Evolutionary conservation across 2,797 vertebrate genomes (phyloP).

Genomic region (Babyrousa celebensis): DNA sequence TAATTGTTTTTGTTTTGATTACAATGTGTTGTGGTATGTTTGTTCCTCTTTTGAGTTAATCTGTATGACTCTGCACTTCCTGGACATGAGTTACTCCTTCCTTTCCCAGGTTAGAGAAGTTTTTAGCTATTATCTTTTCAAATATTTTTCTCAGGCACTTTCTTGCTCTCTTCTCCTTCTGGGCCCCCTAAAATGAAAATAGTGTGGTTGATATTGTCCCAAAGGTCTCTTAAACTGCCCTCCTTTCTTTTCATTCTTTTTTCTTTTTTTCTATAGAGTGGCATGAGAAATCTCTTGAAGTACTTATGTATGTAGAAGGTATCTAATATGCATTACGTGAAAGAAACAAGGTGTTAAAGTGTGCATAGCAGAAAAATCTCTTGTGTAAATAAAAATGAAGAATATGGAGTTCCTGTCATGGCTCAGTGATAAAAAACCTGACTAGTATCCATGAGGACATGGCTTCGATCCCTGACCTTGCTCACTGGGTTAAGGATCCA

Average conservation of each 20-base stretch:
- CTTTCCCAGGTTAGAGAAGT: not conserved
- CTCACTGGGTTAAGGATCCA: no score
- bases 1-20: not conserved
- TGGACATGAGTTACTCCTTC: not conserved
- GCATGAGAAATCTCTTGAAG: not conserved
- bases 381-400: not conserved
- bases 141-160: not conserved
- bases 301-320: no score
- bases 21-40: not conserved
- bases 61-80: not conserved
- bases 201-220: not conserved
- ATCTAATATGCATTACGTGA: not conserved
- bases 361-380: not conserved
- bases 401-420: no score
- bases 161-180: not conserved
- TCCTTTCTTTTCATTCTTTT: not conserved
- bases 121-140: not conserved
- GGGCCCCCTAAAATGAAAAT: not conserved
- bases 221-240: not conserved
- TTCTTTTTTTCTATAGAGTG: not conserved
- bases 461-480: no score
- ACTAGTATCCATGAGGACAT: no score
- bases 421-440: no score
- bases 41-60: not conserved
- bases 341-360: not conserved